A percentile compares a stretch with the other conserved stretches of the same genome.
phyloP scores from a whole-genome alignment of 2,888 invertebrate species.

The Polymixis lichenea region DNA sequence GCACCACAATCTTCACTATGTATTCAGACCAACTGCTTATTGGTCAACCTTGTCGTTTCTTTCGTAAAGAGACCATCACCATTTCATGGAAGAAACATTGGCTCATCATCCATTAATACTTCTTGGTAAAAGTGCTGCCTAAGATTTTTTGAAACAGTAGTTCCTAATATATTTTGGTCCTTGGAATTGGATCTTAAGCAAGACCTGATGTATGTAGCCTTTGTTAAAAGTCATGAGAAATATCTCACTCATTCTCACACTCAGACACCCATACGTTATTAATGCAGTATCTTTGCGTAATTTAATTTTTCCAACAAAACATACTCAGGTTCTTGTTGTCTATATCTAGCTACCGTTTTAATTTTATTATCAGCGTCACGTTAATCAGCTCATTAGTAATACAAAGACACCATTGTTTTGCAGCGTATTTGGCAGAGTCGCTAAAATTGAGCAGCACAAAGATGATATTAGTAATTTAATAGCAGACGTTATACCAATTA shows the following conservation, averaged over 20 bases:
- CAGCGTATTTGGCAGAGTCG: conserved; percentile 76
- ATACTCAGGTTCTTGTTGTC: conserved; percentile 4
- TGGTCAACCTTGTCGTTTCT: not conserved
- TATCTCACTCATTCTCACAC: not conserved
- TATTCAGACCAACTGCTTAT: not conserved
- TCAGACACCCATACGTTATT: conserved; percentile 5
- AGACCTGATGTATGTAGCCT: not conserved
- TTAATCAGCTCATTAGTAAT: conserved; percentile 24
- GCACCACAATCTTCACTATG: not conserved
- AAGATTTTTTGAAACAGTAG: not conserved
- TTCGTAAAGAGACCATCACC: not conserved
- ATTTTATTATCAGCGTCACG: conserved; percentile 23
- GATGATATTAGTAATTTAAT: conserved; percentile 62
- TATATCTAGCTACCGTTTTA: conserved; percentile 2
- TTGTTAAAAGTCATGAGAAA: not conserved
- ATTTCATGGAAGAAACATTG: not conserved
- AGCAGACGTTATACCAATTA: conserved; percentile 41
- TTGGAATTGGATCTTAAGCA: not conserved
- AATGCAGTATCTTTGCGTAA: not conserved
- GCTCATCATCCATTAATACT: not conserved
- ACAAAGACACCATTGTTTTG: conserved; percentile 57
- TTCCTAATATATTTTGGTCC: not conserved
- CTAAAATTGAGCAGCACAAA: conserved; percentile 61
- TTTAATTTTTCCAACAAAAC: conserved; percentile 6
- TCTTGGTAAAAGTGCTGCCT: not conserved